Percentiles rank a stretch among this genome's conserved stretches.
Evolutionary conservation across 1,140 invertebrate species (phyloP).

Genomic region (Mactra quadrangularis): DNA sequence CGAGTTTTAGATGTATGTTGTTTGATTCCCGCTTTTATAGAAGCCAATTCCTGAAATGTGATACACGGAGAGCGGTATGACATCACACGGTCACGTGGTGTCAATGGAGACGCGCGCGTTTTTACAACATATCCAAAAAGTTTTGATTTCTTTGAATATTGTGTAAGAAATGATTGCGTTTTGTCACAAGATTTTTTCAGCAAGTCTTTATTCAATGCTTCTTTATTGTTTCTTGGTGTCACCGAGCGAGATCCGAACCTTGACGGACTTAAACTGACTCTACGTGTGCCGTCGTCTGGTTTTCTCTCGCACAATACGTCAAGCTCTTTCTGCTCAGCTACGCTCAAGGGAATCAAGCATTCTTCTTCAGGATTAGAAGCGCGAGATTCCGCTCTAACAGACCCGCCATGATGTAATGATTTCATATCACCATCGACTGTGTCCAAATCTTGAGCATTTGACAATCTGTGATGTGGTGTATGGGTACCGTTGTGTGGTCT

Average conservation of each 20-base stretch:
- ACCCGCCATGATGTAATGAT: no score
- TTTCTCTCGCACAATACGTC: background rate
- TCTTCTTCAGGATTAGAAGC: background rate
- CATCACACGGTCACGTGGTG: slow-evolving; percentile 7
- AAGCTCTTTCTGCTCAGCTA: slow-evolving; percentile 10
- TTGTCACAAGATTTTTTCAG: slow-evolving; percentile 19
- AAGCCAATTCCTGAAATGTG: slow-evolving; percentile 43
- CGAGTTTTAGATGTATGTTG: slow-evolving; percentile 32
- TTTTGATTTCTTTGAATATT: slow-evolving; percentile 49
- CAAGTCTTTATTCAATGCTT: background rate
- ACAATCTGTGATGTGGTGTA: no score
- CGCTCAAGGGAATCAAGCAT: slow-evolving; percentile 9
- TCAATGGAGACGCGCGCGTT: slow-evolving; percentile 9
- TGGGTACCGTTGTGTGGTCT: no score
- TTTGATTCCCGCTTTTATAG: slow-evolving; percentile 40
- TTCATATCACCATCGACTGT: no score
- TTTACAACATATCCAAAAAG: slow-evolving; percentile 45
- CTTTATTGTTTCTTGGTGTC: background rate
- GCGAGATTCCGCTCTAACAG: slow-evolving; percentile 5
- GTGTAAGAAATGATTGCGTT: slow-evolving; percentile 29
- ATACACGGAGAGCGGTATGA: slow-evolving; percentile 47
- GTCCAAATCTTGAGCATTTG: no score
- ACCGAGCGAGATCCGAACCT: no score
- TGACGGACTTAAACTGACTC: background rate
- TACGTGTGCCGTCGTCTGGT: background rate